Evolutionary conservation across 2,113 vertebrate genomes (phyloP), one percentile per base, ranked within the genome.

Genomic region (Rhagologus leucostigma): DNA sequence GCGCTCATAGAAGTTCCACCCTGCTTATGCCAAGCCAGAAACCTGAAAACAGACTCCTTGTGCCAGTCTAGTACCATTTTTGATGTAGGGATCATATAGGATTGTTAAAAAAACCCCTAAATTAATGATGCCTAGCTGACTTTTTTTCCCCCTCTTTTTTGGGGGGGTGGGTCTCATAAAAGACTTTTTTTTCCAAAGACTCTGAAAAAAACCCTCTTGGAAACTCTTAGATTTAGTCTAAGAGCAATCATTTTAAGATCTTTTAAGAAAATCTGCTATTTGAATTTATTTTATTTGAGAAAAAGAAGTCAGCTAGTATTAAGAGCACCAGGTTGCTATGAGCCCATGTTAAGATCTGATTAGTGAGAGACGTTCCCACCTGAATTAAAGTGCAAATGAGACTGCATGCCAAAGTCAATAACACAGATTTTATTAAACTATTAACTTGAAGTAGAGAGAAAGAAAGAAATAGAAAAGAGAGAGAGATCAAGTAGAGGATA

Each of bases 41-140:
- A 37, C 13, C 4, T 11, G 16, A 67, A 67, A 26, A 3, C 7
- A 50, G 7, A 30, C 26, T 68, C 6, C 30, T 39, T 73, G 10
- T 63, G 5, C 20, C 24, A 73, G 37, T 13, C 19, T 22, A 22
- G 5, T 11, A 17, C 8, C 46, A 16, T 47, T 79, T 85, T 82
- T 6, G 1, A 32, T 47, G 10, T n/a, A 30, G 9, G 5, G 3
- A 20, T 63, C 30, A 47, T 33, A 37, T 1, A 41, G 1, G 6
- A 5, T 16, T 49, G 4, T 27, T 46, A 27, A 60, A 70, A 77
- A 16, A 32, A 4, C 4, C 9, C 24, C 10, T 35, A n/a, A 24
- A 37, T 30, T 32, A 60, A 35, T 24, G 4, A 46, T 46, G 6
- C 6, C 9, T 29, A 17, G 4, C 2, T 69, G 22, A 23, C 9